These are phyloP conservation scores for Saturnia japonica DNA, from an alignment of 2,888 invertebrate genomes.

Conservation along the genomic window DNA sequence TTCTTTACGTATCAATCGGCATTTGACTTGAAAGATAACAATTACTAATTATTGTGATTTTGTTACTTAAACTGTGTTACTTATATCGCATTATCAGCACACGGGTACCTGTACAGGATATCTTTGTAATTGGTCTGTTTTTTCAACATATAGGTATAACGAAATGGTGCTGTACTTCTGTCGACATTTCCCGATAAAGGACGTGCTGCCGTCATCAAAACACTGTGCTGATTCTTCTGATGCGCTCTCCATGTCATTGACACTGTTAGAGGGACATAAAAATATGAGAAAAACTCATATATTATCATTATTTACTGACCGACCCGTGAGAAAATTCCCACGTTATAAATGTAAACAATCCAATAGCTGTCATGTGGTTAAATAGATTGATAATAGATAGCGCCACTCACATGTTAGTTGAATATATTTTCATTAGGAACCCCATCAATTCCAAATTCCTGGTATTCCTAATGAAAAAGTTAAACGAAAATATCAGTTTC, in stretches of 20 bases:
- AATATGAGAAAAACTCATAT: not conserved
- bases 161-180: not conserved
- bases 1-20: too few species aligned
- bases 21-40: not conserved
- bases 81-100: slow-evolving; percentile 12
- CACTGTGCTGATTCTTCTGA: not conserved
- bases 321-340: too few species aligned
- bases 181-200: not conserved
- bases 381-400: too few species aligned
- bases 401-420: too few species aligned
- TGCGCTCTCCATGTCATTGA: not conserved
- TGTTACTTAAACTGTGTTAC: slow-evolving; percentile 24
- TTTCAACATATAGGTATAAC: not conserved
- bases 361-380: too few species aligned
- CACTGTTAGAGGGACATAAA: not conserved
- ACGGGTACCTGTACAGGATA: not conserved
- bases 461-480: too few species aligned
- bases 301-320: too few species aligned
- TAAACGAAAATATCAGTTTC: too few species aligned
- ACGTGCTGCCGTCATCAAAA: not conserved
- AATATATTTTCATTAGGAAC: too few species aligned
- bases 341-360: too few species aligned
- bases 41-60: too few species aligned
- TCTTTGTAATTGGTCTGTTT: not conserved
- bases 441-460: too few species aligned